These are phyloP conservation scores for Toxostoma redivivum DNA, from an alignment of 2,113 vertebrate genomes.

Conservation along the genomic window DNA sequence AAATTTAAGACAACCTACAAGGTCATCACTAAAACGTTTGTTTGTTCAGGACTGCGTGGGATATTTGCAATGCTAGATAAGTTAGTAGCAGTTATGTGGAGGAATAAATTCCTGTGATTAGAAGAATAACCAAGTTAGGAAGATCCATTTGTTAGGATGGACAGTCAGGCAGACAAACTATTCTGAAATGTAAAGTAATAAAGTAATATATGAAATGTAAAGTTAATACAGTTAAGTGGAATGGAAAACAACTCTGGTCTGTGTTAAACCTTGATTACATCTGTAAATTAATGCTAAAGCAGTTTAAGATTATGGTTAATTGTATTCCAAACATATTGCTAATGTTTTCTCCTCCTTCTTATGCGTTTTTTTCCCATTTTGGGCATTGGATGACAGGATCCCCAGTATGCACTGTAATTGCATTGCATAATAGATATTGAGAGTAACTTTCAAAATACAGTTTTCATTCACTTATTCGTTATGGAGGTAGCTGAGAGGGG, in stretches of 20 bases:
- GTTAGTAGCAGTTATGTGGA: not conserved
- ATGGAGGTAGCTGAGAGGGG: not conserved
- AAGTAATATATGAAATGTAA: slow-evolving; percentile 40
- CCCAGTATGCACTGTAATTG: not conserved
- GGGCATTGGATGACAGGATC: not conserved
- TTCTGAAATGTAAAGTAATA: slow-evolving; percentile 3
- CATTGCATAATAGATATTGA: not conserved
- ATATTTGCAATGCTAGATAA: not conserved
- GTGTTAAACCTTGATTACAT: slow-evolving; percentile 5
- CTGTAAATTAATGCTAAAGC: slow-evolving; percentile 13
- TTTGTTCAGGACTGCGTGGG: not conserved
- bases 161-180: slow-evolving; percentile 13
- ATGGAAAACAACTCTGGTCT: not conserved
- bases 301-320: not conserved
- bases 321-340: not conserved
- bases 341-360: not conserved
- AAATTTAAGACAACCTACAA: not conserved
- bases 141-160: not conserved
- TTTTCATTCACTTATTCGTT: not conserved
- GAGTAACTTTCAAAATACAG: not conserved
- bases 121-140: not conserved
- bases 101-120: slow-evolving; percentile 39
- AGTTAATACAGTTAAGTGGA: slow-evolving; percentile 36
- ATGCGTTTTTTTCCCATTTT: not conserved
- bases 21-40: not conserved